Base-by-base conservation (phyloP, 2,797 vertebrate genomes). In the Sebastes itinus region DNA sequence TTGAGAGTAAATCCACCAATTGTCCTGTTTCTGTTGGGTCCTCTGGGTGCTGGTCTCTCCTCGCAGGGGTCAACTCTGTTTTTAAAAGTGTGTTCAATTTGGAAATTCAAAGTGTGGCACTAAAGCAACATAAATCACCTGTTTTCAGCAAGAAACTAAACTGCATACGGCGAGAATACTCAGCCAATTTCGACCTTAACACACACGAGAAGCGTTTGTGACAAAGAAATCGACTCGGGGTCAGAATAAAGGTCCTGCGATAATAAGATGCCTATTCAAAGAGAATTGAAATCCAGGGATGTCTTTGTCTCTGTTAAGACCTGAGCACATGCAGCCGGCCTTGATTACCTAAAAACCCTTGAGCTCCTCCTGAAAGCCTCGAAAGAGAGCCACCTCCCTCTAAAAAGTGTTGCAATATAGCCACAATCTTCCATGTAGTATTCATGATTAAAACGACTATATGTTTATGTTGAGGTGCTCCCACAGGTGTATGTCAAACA, bases 211-310 rank as follows among this genome's bases (percentile, higher is more conserved):
- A 66, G 63, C 60, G 25, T 73, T 83, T 66, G 81, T 71, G 72
- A 84, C 80, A 85, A 87, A 88, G 75, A 69, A 87, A 87, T 79
- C 35, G 81, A 87, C 85, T 70, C 54, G 62, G 14, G 91, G 87
- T 91, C 88, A 74, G 42, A 72, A 81, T 65, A 27, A 72, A 75
- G 68, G 87, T 91, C 91, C 86, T 74, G 35, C 13, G 30, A 84
- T 90, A 87, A 93, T 91, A 88, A 89, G 80, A 89, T 30, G 70
- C 64, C 86, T 52, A 71, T 90, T 93, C 82, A 87, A 64, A 80
- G 58, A 69, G 64, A 83, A 87, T 65, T 79, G 76, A 80, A 85
- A 86, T 81, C 74, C 42, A 56, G 65, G 60, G 62, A 78, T 52
- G 85, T 77, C 75, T 87, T 86, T 80, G 83, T 90, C 54, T 82